Percentiles rank a stretch among this genome's conserved stretches.
Evolutionary conservation across 2,797 vertebrate genomes (phyloP).

Genomic region (Platyrinchus mystaceus): DNA sequence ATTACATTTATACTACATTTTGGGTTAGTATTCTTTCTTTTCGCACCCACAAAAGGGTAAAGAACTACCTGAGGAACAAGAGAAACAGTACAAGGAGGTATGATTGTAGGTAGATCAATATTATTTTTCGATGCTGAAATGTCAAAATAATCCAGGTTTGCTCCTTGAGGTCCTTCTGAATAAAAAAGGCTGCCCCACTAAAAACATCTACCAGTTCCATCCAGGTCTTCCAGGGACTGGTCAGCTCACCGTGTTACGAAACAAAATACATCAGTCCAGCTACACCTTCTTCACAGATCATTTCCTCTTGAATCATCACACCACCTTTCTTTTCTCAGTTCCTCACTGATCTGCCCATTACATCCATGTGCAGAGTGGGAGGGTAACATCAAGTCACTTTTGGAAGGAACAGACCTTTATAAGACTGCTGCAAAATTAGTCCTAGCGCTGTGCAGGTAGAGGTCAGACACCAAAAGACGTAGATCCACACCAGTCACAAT

Average conservation of each 20-base stretch:
- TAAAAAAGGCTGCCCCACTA: neutral
- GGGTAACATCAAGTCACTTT: neutral
- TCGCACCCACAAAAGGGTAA: neutral
- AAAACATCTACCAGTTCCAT: neutral
- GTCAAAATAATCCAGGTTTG: neutral
- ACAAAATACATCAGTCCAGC: neutral
- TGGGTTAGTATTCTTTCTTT: neutral
- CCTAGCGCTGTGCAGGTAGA: neutral
- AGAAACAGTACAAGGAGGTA: neutral
- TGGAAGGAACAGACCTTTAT: neutral
- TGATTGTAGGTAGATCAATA: neutral
- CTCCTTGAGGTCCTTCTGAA: neutral
- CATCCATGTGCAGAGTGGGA: neutral
- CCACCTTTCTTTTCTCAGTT: neutral
- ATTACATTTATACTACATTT: neutral
- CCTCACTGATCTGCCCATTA: neutral
- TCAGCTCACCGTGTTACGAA: neutral
- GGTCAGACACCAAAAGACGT: neutral
- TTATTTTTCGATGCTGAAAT: neutral
- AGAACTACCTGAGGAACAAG: neutral
- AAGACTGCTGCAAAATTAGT: neutral
- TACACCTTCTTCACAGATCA: neutral
- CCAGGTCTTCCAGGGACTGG: accelerated
- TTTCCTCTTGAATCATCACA: neutral
- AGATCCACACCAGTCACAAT: neutral